Evolutionary conservation across 2,113 vertebrate species (phyloP).

Genomic region (Thomomys bottae): DNA sequence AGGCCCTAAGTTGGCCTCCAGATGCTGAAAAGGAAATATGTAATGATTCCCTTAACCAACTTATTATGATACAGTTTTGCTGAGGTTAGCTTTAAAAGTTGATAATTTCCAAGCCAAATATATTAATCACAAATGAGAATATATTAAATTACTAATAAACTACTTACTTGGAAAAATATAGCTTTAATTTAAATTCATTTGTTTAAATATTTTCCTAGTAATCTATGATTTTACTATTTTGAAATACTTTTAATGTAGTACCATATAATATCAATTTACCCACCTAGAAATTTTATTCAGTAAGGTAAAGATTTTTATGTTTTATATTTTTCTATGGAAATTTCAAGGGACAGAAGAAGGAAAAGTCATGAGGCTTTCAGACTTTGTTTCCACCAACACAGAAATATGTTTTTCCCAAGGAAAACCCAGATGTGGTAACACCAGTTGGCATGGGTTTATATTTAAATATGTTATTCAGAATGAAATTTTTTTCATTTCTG

Average conservation of each 20-base stretch:
- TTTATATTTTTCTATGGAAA: not conserved
- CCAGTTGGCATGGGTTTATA: too few species aligned
- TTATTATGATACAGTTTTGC: constrained; percentile 40
- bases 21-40: not conserved
- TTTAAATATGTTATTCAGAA: too few species aligned
- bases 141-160: not conserved
- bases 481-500: not conserved
- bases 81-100: constrained; percentile 6
- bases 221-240: not conserved
- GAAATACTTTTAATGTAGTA: not conserved
- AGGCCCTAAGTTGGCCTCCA: too few species aligned
- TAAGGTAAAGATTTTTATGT: not conserved
- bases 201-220: not conserved
- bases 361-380: not conserved
- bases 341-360: not conserved
- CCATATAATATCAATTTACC: not conserved
- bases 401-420: not conserved
- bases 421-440: not conserved
- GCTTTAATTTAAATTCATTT: not conserved
- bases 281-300: not conserved
- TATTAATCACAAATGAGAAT: not conserved
- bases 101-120: not conserved
- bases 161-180: not conserved
- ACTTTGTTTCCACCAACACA: not conserved
- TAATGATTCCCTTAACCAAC: constrained; percentile 41